Evolutionary conservation across 2,797 vertebrate species (phyloP).

Genomic region (Macropus fuliginosus): DNA sequence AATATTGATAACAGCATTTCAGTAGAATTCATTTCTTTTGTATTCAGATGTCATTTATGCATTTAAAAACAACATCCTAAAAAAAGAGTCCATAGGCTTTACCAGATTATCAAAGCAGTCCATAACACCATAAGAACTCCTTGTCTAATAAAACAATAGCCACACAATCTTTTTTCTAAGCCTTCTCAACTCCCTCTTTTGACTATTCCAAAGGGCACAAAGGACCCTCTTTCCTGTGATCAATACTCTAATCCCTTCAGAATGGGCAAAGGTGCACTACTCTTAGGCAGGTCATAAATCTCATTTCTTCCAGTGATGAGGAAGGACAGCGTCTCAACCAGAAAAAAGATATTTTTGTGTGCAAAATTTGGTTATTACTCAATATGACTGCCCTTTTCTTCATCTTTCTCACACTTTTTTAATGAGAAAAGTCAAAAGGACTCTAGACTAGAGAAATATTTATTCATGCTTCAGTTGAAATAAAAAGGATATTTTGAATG

Average conservation of each 20-base stretch:
- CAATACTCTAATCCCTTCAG: not conserved
- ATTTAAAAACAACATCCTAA: not conserved
- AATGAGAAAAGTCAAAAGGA: not conserved
- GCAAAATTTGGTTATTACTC: not conserved
- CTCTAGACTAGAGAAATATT: not conserved
- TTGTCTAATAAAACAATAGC: not conserved
- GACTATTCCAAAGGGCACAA: not conserved
- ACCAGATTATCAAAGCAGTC: not conserved
- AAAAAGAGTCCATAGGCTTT: not conserved
- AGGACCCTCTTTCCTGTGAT: not conserved
- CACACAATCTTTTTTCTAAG: not conserved
- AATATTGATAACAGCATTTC: not conserved
- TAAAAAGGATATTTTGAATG: not conserved
- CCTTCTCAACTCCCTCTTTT: not conserved
- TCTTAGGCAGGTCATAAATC: not conserved
- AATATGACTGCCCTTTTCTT: not conserved
- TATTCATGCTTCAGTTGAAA: not conserved
- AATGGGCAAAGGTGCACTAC: not conserved
- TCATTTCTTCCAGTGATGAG: not conserved
- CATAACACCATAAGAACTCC: not conserved
- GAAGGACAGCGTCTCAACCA: not conserved
- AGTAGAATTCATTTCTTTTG: not conserved
- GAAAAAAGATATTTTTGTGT: not conserved
- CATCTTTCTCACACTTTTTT: not conserved
- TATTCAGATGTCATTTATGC: not conserved